Evolutionary conservation across 2,888 invertebrate genomes (phyloP), one percentile per base, ranked within the genome.

Genomic region (Heteromyza rotundicornis): DNA sequence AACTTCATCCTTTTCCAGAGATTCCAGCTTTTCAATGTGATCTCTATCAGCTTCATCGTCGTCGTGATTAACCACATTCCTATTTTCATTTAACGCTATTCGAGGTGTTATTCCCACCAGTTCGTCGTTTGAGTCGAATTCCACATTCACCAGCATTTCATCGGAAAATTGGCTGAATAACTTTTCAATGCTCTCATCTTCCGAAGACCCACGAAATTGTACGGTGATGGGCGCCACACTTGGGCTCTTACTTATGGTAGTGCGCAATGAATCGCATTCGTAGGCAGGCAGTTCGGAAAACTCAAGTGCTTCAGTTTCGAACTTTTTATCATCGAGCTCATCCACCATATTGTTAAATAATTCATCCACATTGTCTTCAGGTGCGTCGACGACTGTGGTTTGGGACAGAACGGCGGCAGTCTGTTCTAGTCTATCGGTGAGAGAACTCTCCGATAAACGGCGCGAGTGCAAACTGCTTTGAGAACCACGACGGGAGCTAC

Each of bases 121-220:
- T 44, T 82, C 82, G 59, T 80, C 82, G 59, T 80, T 80, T 10
- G 80, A 80, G 66, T 82, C 80, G 49, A 82, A 82, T 54, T 82
- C 81, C 2, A 79, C 80, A 59, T 81, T 76, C 1, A 78, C 80
- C 1, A 82, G 60, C 80, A 82, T 80, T 61, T 82, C 79, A 68
- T 82, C 79, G 2, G 79, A 74, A 23, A 82, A 76, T 20, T 81
- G 67, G 14, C 78, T 77, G 51, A 82, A 80, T 1, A 82, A 71
- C 59, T 80, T 75, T 53, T 82, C 82, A 51, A 82, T 82, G 61
- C 82, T 82, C 17, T 81, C 78, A 22, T 81, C 81, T 57, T 81
- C 79, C 2, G 82, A 81, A 5, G 77, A 76, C 7, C 80, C 78
- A 0, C 79, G 74, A 57, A 73, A 66, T 1, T 77, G 73, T 7